Evolutionary conservation across 2,888 invertebrate species (phyloP).

Genomic region (Nineta flava): DNA sequence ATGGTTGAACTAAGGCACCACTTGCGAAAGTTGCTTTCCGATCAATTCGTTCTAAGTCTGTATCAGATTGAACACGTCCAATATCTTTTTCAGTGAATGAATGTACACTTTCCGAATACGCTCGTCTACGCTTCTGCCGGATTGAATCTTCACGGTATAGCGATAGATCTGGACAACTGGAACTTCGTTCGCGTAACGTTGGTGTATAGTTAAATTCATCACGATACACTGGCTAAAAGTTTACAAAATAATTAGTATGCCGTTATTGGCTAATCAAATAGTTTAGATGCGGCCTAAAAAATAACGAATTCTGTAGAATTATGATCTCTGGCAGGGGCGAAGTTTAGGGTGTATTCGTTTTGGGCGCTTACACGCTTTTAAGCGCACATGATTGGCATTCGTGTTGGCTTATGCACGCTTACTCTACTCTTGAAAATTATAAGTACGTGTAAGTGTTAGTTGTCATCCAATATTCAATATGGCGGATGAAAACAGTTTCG

Average conservation of each 20-base stretch:
- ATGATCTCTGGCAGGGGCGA: too few species aligned
- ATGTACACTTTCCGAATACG: constrained; percentile 45
- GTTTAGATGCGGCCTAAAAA: too few species aligned
- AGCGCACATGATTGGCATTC: too few species aligned
- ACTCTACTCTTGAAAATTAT: too few species aligned
- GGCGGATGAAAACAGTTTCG: too few species aligned
- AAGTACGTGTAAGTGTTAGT: too few species aligned
- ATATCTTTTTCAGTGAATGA: constrained; percentile 26
- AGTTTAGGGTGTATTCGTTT: too few species aligned
- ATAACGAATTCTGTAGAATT: too few species aligned
- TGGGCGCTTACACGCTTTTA: too few species aligned
- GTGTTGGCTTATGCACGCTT: too few species aligned
- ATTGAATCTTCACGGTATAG: constrained; percentile 37
- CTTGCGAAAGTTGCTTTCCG: constrained; percentile 60
- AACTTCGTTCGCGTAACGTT: constrained; percentile 33
- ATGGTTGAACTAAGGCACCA: constrained; percentile 55
- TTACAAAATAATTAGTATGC: not conserved
- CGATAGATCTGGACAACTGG: constrained; percentile 58
- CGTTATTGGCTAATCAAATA: not conserved
- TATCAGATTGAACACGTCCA: constrained; percentile 54
- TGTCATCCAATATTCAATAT: too few species aligned
- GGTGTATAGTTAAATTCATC: constrained; percentile 32
- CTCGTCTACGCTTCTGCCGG: constrained; percentile 34
- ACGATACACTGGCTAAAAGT: constrained; percentile 59
- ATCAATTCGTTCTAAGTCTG: constrained; percentile 62